Evolutionary conservation across 2,888 invertebrate genomes (phyloP).

Genomic region (Bhutanitis thaidina): DNA sequence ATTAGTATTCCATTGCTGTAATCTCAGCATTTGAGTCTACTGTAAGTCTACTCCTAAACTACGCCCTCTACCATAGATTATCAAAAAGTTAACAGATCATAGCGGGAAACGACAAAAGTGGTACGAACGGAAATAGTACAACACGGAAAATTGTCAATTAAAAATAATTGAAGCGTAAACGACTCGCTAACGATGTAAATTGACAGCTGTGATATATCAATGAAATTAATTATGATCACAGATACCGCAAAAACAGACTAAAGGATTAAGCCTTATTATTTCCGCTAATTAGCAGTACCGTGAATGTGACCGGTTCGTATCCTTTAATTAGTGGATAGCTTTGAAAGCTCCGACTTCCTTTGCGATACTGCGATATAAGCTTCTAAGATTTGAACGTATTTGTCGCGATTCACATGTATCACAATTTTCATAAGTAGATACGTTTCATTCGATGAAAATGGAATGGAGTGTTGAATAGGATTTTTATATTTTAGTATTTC

Average conservation of each 20-base stretch:
- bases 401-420: not conserved
- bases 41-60: no score
- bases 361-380: not conserved
- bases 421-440: no score
- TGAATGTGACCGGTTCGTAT: not conserved
- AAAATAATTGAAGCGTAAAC: conserved; percentile 5
- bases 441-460: no score
- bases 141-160: conserved; percentile 8
- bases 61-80: no score
- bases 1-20: no score
- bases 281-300: conserved; percentile 1
- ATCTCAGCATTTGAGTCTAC: no score
- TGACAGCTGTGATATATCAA: not conserved
- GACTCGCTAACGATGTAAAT: not conserved
- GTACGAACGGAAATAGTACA: conserved; percentile 1
- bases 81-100: no score
- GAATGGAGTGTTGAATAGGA: no score
- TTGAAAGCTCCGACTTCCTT: conserved; percentile 5
- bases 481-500: no score
- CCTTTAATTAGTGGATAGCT: conserved; percentile 10
- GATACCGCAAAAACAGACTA: not conserved
- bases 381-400: not conserved
- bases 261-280: conserved; percentile 2
- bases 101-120: no score
- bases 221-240: not conserved